These are phyloP conservation scores for Murina feae DNA, from an alignment of 2,113 vertebrate species.

Conservation along the genomic window DNA sequence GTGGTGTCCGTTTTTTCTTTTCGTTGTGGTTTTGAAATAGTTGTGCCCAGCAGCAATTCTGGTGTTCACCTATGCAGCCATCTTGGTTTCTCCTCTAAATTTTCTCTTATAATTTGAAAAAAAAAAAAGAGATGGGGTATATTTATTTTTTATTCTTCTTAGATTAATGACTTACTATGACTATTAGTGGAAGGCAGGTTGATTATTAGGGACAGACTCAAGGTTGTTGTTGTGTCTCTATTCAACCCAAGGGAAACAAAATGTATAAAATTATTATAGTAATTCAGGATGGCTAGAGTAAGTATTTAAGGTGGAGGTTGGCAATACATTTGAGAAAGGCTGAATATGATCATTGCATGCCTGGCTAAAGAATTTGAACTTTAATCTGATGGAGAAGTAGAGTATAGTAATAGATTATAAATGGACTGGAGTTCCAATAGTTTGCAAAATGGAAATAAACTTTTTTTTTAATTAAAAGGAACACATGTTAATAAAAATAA, in stretches of 20 bases:
- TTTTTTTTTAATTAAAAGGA: neutral
- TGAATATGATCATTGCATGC: neutral
- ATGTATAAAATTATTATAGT: neutral
- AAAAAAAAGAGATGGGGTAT: neutral
- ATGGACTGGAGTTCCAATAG: neutral
- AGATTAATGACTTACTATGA: neutral
- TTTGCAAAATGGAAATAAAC: neutral
- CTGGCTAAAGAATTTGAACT: neutral
- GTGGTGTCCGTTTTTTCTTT: too few relatives aligned
- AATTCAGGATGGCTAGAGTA: neutral
- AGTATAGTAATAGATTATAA: neutral
- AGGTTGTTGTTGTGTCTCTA: neutral
- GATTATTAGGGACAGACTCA: neutral
- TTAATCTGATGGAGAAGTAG: constrained; percentile 2
- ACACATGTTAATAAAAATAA: neutral
- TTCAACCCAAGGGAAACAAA: neutral
- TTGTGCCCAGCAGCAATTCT: too few relatives aligned
- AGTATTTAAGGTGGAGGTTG: neutral
- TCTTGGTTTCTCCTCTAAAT: too few relatives aligned
- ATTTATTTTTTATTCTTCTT: neutral
- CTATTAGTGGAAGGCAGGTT: neutral
- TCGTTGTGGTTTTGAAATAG: too few relatives aligned
- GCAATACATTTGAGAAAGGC: neutral
- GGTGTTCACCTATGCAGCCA: too few relatives aligned
- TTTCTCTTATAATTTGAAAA: neutral